phyloP scores from a whole-genome alignment of 2,113 vertebrate genomes.

The Geococcyx californianus region DNA sequence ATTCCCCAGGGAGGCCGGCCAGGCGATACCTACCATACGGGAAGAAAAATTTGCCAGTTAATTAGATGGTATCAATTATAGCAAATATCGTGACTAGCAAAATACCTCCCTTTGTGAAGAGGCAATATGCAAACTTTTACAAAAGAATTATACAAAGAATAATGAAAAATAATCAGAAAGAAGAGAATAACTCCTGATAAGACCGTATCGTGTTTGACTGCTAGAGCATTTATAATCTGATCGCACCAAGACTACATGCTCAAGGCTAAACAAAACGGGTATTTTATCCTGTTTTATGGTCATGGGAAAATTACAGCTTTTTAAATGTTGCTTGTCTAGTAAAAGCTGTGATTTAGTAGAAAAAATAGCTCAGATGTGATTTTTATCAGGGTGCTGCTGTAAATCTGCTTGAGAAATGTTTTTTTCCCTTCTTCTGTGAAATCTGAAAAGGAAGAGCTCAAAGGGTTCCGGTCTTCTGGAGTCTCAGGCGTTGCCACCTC shows the following conservation, averaged over 20 bases:
- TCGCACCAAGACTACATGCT: background rate
- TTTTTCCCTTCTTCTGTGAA: background rate
- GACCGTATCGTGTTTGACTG: background rate
- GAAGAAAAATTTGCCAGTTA: background rate
- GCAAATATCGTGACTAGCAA: background rate
- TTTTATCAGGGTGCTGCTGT: conserved; percentile 18
- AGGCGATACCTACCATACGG: conserved; percentile 86
- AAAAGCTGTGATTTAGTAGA: conserved; percentile 26
- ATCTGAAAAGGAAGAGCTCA: background rate
- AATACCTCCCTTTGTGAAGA: background rate
- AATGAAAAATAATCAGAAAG: background rate
- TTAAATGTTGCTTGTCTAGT: conserved; percentile 20
- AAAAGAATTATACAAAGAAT: background rate
- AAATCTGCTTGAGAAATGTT: background rate
- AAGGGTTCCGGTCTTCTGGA: background rate
- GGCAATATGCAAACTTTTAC: background rate
- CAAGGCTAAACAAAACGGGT: background rate
- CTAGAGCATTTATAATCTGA: background rate
- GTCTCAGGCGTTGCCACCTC: background rate
- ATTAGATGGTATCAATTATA: background rate
- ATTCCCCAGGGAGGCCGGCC: conserved; percentile 90
- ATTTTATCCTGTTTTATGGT: conserved; percentile 8
- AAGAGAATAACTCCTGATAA: conserved; percentile 11
- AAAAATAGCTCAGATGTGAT: conserved; percentile 23
- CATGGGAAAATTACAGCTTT: conserved; percentile 49